These are phyloP conservation scores for Andrena chrysosceles DNA, from an alignment of 2,888 invertebrate genomes.

Conservation along the genomic window DNA sequence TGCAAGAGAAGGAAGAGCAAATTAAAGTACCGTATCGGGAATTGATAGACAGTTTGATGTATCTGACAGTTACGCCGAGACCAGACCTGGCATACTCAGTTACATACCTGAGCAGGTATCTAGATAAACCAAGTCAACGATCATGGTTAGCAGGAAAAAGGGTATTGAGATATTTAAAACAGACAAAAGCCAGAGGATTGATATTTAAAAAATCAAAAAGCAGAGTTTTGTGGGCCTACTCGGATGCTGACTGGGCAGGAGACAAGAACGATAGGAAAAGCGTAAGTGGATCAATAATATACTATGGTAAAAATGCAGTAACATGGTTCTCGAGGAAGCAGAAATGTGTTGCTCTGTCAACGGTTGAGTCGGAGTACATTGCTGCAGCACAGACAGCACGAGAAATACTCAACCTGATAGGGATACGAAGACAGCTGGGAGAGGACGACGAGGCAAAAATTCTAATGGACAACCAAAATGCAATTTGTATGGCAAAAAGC, in stretches of 20 bases:
- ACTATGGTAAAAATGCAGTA: background rate
- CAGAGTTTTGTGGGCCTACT: background rate
- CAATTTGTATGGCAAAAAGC: background rate
- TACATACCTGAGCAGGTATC: background rate
- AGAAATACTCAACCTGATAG: conserved; percentile 5
- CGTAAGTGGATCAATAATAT: background rate
- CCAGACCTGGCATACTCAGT: background rate
- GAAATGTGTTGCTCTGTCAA: conserved; percentile 1
- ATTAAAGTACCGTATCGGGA: background rate
- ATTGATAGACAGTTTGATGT: conserved; percentile 6
- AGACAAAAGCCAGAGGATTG: background rate
- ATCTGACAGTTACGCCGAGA: background rate
- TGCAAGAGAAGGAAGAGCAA: background rate
- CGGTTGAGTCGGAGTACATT: background rate
- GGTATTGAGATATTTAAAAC: background rate
- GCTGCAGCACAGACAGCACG: background rate
- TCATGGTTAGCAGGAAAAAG: background rate
- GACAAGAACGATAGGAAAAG: background rate
- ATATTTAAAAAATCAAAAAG: background rate
- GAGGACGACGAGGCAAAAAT: background rate
- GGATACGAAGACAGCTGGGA: background rate
- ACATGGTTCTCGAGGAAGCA: background rate
- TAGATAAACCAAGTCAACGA: background rate
- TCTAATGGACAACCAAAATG: background rate
- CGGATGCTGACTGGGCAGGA: background rate